Evolutionary conservation across 1,140 invertebrate genomes (phyloP).

Genomic region (Zaprionus camerounensis): DNA sequence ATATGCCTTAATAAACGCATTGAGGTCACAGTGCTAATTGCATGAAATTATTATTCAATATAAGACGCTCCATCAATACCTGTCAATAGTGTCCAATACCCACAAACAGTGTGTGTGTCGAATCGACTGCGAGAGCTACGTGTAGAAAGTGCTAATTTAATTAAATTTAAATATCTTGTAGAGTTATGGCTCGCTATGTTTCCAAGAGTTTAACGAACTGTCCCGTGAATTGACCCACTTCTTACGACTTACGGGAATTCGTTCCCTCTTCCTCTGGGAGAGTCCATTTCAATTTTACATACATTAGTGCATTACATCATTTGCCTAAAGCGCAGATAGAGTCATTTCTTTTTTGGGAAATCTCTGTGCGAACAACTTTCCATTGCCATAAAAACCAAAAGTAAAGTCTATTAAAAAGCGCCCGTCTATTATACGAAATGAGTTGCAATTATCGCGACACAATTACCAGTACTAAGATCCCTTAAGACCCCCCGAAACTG

Average conservation of each 20-base stretch:
- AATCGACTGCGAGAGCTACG: constrained; percentile 11
- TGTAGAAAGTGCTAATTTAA: constrained; percentile 79
- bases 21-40: constrained; percentile 76
- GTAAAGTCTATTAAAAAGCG: constrained; percentile 35
- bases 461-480: constrained; percentile 41
- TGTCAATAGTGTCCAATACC: constrained; percentile 12
- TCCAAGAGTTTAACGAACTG: constrained; percentile 44
- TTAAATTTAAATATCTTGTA: constrained; percentile 64
- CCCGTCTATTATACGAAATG: constrained; percentile 60
- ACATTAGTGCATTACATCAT: neutral
- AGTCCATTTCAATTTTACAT: neutral
- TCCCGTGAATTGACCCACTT: constrained; percentile 39
- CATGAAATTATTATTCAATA: constrained; percentile 79
- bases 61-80: constrained; percentile 28
- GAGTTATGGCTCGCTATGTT: constrained; percentile 42
- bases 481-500: constrained; percentile 43
- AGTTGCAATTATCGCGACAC: constrained; percentile 60
- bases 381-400: constrained; percentile 21
- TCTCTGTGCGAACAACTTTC: constrained; percentile 20
- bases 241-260: neutral
- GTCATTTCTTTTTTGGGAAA: constrained; percentile 15
- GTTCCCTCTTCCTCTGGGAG: neutral
- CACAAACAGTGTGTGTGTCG: neutral
- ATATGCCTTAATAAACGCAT: constrained; percentile 61
- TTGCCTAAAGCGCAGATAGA: constrained; percentile 10